phyloP scores from a whole-genome alignment of 2,888 invertebrate genomes.

The Lordiphosa andalusiaca region DNA sequence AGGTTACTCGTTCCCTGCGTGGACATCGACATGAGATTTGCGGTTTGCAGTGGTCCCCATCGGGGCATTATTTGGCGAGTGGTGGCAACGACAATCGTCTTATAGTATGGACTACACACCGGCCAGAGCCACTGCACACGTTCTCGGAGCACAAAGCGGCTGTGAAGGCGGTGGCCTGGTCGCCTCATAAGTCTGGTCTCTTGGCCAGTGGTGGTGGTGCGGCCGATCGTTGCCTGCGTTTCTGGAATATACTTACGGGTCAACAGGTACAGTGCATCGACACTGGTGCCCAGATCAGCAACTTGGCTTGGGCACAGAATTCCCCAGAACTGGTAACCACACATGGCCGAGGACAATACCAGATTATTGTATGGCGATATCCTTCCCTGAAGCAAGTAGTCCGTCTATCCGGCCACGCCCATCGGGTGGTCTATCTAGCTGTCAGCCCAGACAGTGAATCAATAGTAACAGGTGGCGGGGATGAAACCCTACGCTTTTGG shows the following conservation, averaged over 20 bases:
- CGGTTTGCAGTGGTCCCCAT: conserved; percentile 98
- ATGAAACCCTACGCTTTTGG: conserved; percentile 98
- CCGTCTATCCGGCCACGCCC: conserved; percentile 97
- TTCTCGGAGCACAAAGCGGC: conserved; percentile 97
- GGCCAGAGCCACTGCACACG: conserved; percentile 92
- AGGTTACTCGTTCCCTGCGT: conserved; percentile 88
- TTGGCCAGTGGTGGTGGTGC: conserved; percentile 98
- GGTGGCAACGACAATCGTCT: conserved; percentile 93
- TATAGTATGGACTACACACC: conserved; percentile 86
- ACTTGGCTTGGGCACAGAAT: conserved; percentile 98
- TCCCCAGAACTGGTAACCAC: conserved; percentile 98
- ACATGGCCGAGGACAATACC: conserved; percentile 98
- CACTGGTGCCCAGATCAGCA: conserved; percentile 98
- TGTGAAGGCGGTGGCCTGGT: conserved; percentile 99
- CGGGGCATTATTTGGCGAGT: conserved; percentile 96
- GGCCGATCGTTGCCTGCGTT: conserved; percentile 95
- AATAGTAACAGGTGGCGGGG: conserved; percentile 98
- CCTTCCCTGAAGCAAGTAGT: conserved; percentile 97
- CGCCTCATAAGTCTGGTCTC: conserved; percentile 97
- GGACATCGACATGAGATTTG: conserved; percentile 98
- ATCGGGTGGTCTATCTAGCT: conserved; percentile 95
- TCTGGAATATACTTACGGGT: conserved; percentile 98
- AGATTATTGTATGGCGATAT: conserved; percentile 99
- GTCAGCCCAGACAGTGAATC: conserved; percentile 98
- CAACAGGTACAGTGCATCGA: conserved; percentile 99